Conservation (phyloP, 2,113 vertebrate genomes). For the Motacilla alba region DNA sequence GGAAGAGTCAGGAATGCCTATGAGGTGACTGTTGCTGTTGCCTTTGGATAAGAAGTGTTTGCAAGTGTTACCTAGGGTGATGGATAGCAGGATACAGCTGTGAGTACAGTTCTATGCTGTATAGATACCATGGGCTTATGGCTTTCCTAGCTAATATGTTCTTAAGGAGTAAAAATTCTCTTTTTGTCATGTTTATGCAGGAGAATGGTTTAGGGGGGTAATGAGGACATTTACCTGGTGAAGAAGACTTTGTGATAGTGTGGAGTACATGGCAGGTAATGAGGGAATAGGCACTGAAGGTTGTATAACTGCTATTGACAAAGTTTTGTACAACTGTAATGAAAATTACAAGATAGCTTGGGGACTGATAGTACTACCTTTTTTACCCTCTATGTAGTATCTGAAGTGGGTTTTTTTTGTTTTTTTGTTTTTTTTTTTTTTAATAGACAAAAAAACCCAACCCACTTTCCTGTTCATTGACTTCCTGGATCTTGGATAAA, state of each 20-base stretch:
- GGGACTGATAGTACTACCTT: not conserved
- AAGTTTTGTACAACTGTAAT: not conserved
- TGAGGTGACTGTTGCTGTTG: not conserved
- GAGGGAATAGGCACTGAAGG: not conserved
- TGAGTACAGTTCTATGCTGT: not conserved
- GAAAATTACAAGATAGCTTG: not conserved
- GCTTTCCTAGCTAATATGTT: not conserved
- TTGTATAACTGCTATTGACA: fast-evolving
- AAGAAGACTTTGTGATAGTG: not conserved
- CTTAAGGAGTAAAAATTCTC: not conserved
- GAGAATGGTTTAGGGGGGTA: not conserved
- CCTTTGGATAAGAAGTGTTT: not conserved
- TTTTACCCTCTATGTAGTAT: not conserved
- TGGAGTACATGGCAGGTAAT: not conserved
- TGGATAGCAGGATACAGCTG: not conserved
- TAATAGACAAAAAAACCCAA: fast-evolving
- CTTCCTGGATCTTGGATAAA: not conserved
- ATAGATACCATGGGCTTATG: not conserved
- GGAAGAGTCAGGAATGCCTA: not conserved
- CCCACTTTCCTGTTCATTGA: not conserved
- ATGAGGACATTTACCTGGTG: not conserved
- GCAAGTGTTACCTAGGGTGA: not conserved
- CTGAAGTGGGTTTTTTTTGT: not conserved
- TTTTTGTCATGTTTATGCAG: not conserved
- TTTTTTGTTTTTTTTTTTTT: no score